phyloP scores from a whole-genome alignment of 2,888 invertebrate species.

The Melieria picta region DNA sequence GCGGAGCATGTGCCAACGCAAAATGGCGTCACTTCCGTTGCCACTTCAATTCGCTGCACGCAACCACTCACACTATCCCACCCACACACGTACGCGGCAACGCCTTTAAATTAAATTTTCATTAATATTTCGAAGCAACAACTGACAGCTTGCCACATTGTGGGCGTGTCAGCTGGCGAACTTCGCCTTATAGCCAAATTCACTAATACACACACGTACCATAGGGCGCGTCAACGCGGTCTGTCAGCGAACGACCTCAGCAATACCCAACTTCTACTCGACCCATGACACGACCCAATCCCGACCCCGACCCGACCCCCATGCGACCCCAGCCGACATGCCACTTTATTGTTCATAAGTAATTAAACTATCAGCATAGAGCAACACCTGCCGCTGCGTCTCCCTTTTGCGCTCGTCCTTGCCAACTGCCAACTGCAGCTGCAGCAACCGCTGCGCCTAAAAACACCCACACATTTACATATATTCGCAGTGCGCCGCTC shows the following conservation, averaged over 20 bases:
- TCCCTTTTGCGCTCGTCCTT: neutral
- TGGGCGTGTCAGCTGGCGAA: neutral
- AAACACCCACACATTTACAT: neutral
- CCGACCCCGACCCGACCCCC: no score
- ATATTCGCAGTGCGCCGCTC: neutral
- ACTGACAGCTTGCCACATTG: neutral
- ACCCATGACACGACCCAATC: no score
- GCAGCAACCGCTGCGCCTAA: neutral
- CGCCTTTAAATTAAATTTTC: conserved; percentile 31
- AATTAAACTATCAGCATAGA: conserved; percentile 53
- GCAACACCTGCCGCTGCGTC: neutral
- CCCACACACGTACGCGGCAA: neutral
- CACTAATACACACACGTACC: neutral
- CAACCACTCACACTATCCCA: neutral
- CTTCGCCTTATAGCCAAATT: neutral
- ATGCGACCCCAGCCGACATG: conserved; percentile 38
- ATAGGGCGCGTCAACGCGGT: neutral
- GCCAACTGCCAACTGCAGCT: neutral
- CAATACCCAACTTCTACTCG: no score
- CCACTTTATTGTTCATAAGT: conserved; percentile 60
- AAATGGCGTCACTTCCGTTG: neutral
- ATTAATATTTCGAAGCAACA: conserved; percentile 15
- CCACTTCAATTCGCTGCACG: neutral
- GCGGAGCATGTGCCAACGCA: neutral
- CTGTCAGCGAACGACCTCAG: no score